Evolutionary conservation across 2,113 vertebrate genomes (phyloP).

Genomic region (Recurvirostra avosetta): DNA sequence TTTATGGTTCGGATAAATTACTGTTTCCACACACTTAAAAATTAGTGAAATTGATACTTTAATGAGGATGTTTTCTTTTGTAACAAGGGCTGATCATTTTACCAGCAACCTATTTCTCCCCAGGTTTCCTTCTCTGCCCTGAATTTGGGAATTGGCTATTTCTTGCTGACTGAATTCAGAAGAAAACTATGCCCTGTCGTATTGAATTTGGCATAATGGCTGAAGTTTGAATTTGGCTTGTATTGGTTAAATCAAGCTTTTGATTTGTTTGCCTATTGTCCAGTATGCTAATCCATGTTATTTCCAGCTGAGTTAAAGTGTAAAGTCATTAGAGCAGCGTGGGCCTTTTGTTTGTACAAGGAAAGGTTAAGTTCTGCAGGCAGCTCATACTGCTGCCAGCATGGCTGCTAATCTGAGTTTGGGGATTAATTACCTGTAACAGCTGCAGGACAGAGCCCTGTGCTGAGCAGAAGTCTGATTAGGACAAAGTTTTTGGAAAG

Average conservation of each 20-base stretch:
- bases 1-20: neutral
- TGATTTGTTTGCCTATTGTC: slow-evolving; percentile 30
- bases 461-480: neutral
- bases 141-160: neutral
- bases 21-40: neutral
- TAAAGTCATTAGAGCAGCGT: slow-evolving; percentile 39
- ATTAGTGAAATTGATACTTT: neutral
- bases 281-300: slow-evolving; percentile 29
- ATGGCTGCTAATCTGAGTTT: neutral
- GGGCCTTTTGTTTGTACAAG: slow-evolving; percentile 34
- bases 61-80: neutral
- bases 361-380: slow-evolving; percentile 15
- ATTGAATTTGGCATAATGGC: neutral
- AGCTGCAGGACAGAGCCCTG: neutral
- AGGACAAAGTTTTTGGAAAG: neutral
- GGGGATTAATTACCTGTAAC: neutral
- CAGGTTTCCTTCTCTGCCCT: neutral
- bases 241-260: slow-evolving; percentile 21
- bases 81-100: neutral
- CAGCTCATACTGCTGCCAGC: slow-evolving; percentile 24
- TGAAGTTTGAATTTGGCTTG: neutral
- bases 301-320: slow-evolving; percentile 41
- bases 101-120: neutral
- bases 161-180: neutral
- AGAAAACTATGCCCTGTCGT: neutral